Percentiles rank a stretch among this genome's conserved stretches.
phyloP scores from a whole-genome alignment of 2,797 vertebrate genomes.

The Enteromius treurensis region DNA sequence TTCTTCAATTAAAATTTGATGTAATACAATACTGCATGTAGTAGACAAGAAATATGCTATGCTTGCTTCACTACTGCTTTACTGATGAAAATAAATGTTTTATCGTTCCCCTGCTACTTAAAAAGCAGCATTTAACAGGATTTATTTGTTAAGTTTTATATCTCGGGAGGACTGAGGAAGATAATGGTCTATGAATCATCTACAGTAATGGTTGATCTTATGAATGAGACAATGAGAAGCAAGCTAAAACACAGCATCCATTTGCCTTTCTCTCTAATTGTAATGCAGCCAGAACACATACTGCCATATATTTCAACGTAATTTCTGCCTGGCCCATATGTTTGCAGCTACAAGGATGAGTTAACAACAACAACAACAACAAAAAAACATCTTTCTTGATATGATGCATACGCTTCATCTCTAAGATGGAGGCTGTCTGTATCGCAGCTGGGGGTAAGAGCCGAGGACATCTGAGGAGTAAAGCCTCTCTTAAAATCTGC shows the following conservation, averaged over 20 bases:
- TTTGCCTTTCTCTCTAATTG: constrained; percentile 7
- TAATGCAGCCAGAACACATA: constrained; percentile 17
- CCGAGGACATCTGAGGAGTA: constrained; percentile 64
- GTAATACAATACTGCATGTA: background rate
- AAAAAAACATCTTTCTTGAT: constrained; percentile 65
- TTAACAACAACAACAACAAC: constrained; percentile 32
- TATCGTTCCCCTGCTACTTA: constrained; percentile 9
- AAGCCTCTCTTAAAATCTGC: constrained; percentile 66
- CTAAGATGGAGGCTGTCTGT: constrained; percentile 64
- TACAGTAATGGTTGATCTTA: constrained; percentile 28
- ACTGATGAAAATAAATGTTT: background rate
- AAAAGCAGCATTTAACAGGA: constrained; percentile 16
- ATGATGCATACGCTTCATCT: constrained; percentile 65
- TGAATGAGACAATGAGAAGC: constrained; percentile 24
- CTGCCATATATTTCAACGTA: constrained; percentile 29
- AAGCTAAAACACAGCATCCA: constrained; percentile 17
- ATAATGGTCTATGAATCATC: constrained; percentile 32
- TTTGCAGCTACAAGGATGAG: constrained; percentile 44
- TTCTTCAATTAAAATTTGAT: background rate
- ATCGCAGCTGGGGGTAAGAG: constrained; percentile 63
- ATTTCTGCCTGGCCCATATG: constrained; percentile 52
- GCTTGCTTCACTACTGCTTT: background rate
- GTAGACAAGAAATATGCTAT: background rate
- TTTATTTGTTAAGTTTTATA: constrained; percentile 16
- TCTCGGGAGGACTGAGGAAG: constrained; percentile 2